Evolutionary conservation across 92 coral and sea anemone genomes (phyloP), one percentile per base, ranked within the genome.

Genomic region (Siderastrea siderea): DNA sequence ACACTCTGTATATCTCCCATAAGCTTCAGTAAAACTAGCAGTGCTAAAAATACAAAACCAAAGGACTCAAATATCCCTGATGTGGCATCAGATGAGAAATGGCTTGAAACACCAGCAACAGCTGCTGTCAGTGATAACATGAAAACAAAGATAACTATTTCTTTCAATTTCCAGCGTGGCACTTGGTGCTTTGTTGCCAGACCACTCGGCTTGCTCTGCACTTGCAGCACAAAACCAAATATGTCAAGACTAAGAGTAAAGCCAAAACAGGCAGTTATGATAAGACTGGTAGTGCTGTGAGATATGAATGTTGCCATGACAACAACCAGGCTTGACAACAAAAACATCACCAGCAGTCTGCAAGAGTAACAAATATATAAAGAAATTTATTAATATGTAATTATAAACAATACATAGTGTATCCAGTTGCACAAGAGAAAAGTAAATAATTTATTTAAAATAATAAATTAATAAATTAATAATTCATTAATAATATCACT

Each of bases 1-100:
- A 98, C 98, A 61, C 94, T 86, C 68, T 98, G 99, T 2, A 89
- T 2, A 69, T 98, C 99, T 12, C 95, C 98, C 68, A 96, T 81
- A 47, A 94, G 66, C 90, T 98, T 98, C 63, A 98, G 44, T 16
- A 93, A 62, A 54, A 94, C 84, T 58, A 93, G 51, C 13, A 98
- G 69, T 47, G 87, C 80, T 83, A 89, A 60, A 74, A 98, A 96
- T 52, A 86, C 90, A 72, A 78, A 83, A 61, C 98, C 95, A 90
- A 98, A 91, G 26, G 87, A 64, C 49, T 94, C 88, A 71, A 92
- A 90, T 45, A 81, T 88, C 19, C 70, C 46, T 2, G 82, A 57
- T 16, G 85, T 76, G 11, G 57, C 83, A 51, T 80, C 78, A 50
- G 81, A 81, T 64, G 93, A 92, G 65, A 90, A 88, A 53, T 92